These are phyloP conservation scores for Mactra quadrangularis DNA, from an alignment of 1,140 invertebrate genomes.

Conservation along the genomic window DNA sequence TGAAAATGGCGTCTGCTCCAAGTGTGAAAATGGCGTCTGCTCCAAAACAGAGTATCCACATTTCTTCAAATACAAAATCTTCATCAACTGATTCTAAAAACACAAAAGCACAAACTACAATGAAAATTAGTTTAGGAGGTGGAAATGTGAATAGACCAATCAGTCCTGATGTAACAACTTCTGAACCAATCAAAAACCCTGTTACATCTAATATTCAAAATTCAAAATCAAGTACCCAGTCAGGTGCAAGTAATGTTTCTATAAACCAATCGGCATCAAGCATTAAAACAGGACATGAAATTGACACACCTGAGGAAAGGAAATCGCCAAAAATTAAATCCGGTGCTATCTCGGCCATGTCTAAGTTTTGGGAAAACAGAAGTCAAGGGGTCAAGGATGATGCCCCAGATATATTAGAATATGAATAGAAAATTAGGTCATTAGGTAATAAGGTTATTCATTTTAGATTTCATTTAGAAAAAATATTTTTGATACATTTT, in stretches of 20 bases:
- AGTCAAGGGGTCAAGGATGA: conserved; percentile 70
- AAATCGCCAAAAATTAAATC: conserved; percentile 68
- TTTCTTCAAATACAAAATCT: conserved; percentile 40
- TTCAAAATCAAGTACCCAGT: not conserved
- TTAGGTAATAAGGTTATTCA: too few species aligned
- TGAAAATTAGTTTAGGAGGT: conserved; percentile 33
- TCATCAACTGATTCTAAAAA: not conserved
- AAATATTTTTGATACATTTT: too few species aligned
- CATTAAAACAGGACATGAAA: conserved; percentile 31
- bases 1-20: conserved; percentile 32
- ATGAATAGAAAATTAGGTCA: conserved; percentile 32
- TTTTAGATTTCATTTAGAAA: too few species aligned
- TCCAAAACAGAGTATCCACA: conserved; percentile 51
- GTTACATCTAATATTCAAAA: conserved; percentile 20
- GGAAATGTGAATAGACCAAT: conserved; percentile 49
- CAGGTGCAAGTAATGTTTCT: not conserved
- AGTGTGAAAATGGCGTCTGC: conserved; percentile 20
- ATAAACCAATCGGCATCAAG: conserved; percentile 19
- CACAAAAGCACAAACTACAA: conserved; percentile 14
- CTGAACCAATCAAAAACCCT: conserved; percentile 27
- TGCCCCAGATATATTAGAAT: conserved; percentile 73
- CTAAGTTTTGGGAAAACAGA: conserved; percentile 77
- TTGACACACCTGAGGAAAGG: conserved; percentile 48
- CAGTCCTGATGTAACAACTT: conserved; percentile 9
- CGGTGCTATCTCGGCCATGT: conserved; percentile 75